These are phyloP conservation scores for Sminthurides bifidus DNA, from an alignment of 1,140 invertebrate species.

Conservation along the genomic window DNA sequence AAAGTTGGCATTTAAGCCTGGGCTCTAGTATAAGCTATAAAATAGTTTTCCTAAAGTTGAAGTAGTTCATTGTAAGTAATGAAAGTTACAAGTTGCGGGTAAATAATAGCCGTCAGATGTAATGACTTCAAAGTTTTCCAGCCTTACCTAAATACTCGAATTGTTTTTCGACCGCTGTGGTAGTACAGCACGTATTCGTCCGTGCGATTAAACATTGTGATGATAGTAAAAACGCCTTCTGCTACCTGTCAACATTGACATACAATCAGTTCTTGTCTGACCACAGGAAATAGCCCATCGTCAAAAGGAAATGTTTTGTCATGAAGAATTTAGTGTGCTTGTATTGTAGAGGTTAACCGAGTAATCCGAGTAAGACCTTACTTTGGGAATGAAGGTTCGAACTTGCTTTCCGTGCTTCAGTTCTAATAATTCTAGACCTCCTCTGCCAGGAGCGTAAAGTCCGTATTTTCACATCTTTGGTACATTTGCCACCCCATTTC, in stretches of 20 bases:
- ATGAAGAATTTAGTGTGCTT: neutral
- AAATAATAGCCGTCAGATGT: constrained; percentile 29
- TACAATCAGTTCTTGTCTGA: constrained; percentile 33
- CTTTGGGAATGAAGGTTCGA: constrained; percentile 74
- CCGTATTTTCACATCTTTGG: constrained; percentile 80
- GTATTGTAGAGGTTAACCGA: neutral
- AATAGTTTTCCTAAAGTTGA: neutral
- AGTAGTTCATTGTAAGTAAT: neutral
- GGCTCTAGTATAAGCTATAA: neutral
- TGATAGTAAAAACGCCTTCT: constrained; percentile 92
- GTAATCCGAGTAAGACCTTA: neutral
- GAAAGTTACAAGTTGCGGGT: constrained; percentile 21
- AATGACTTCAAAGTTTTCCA: constrained; percentile 1
- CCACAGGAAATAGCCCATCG: neutral
- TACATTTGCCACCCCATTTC: constrained; percentile 71
- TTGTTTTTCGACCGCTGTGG: constrained; percentile 83
- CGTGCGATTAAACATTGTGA: constrained; percentile 78
- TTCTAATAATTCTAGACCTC: constrained; percentile 82
- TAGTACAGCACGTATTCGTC: constrained; percentile 95
- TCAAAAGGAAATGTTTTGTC: neutral
- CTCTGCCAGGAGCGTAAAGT: constrained; percentile 80
- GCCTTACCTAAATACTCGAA: constrained; percentile 70
- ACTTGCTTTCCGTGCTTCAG: constrained; percentile 66
- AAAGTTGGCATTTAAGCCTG: constrained; percentile 29
- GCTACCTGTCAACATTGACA: constrained; percentile 49